Conservation (phyloP, 2,888 invertebrate genomes). For the Omphaloscelis lunosa region DNA sequence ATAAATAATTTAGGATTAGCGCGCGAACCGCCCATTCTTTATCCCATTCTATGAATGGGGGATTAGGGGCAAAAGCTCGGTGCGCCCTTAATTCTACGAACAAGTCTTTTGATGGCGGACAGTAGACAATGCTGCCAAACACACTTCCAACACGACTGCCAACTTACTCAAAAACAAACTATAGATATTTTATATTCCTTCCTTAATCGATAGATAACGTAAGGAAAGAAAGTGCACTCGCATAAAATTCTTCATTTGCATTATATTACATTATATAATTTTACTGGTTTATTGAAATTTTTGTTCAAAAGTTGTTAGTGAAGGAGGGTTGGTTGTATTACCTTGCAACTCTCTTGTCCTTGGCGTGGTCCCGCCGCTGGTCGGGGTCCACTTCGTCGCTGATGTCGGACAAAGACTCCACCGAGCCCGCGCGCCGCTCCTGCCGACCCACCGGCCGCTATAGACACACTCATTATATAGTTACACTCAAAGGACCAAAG, state of each 20-base stretch:
- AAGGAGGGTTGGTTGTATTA: neutral
- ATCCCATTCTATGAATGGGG: too few relatives aligned
- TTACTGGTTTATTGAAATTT: neutral
- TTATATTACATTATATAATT: too few relatives aligned
- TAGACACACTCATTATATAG: constrained; percentile 2
- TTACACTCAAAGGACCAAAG: neutral
- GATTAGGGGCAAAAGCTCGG: too few relatives aligned
- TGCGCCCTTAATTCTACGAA: neutral
- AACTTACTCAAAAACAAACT: neutral
- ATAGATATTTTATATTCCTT: neutral
- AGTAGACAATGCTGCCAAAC: neutral
- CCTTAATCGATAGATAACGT: neutral
- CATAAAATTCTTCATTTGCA: neutral
- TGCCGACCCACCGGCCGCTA: constrained; percentile 73
- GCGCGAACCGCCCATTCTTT: too few relatives aligned
- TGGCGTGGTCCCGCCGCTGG: constrained; percentile 50
- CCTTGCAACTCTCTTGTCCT: constrained; percentile 11
- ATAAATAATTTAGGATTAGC: too few relatives aligned
- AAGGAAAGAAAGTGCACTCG: neutral
- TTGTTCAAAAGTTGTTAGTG: neutral
- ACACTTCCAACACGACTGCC: neutral
- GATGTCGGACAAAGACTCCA: constrained; percentile 83
- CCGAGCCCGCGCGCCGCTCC: constrained; percentile 73
- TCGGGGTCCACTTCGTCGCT: constrained; percentile 81
- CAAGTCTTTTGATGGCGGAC: neutral